phyloP scores from a whole-genome alignment of 2,113 vertebrate species.

The Acinonyx jubatus region DNA sequence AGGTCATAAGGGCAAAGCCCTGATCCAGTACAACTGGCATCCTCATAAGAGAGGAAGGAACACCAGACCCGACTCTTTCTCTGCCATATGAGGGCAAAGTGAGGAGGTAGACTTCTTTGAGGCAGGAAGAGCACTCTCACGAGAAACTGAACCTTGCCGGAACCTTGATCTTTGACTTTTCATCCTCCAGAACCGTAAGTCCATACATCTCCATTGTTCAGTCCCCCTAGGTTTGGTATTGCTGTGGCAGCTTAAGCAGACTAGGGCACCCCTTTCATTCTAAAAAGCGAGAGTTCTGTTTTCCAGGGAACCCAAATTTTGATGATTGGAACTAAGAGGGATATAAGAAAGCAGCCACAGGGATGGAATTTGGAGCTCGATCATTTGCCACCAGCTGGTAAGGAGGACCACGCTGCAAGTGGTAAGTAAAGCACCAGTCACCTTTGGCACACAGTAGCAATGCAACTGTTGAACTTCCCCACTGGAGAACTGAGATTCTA shows the following conservation, averaged over 20 bases:
- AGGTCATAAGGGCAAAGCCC: neutral
- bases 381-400: neutral
- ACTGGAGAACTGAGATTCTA: neutral
- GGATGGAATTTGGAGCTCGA: neutral
- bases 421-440: neutral
- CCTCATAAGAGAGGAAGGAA: neutral
- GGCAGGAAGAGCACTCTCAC: neutral
- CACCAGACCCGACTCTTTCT: too few species aligned
- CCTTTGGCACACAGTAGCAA: too few species aligned
- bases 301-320: neutral
- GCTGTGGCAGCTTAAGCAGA: neutral
- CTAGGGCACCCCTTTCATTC: neutral
- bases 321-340: neutral
- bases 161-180: neutral
- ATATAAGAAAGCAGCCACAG: neutral
- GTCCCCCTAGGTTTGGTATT: neutral
- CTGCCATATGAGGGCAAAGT: fast-evolving
- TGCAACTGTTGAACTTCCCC: neutral
- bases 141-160: neutral
- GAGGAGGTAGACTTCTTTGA: neutral
- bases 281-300: neutral
- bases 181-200: neutral
- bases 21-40: neutral
- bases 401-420: neutral
- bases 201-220: neutral